Evolutionary conservation across 2,888 invertebrate species (phyloP), one percentile per base, ranked within the genome.

Genomic region (Torymus aiolomorphi): DNA sequence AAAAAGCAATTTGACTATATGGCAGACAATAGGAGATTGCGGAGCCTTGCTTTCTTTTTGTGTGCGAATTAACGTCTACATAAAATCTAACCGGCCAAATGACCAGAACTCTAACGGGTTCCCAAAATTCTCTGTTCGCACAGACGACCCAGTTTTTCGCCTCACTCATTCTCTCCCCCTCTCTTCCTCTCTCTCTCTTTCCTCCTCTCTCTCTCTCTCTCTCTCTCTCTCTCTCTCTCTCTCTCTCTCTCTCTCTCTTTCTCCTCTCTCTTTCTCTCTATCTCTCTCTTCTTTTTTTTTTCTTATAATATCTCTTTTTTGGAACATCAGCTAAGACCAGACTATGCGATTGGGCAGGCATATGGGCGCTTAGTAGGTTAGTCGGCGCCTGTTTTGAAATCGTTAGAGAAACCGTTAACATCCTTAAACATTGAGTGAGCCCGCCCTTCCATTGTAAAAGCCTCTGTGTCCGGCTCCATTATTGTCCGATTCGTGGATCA

Each of bases 351-450:
- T 73, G 75, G 71, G 71, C 82, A 80, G 83, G 82, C 83, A 82
- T 84, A 83, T 83, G n/a, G n/a, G n/a, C n/a, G 83, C 85, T 88
- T 86, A 88, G 87, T 88, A 86, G 88, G 87, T 87, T 87, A 87
- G 85, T 86, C 85, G 86, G 86, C 82, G 84, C 85, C 82, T 76
- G 20, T 20, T 20, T 20, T 81, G 84, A 84, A 84, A 84, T 86
- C 83, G 85, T 85, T 84, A 86, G 84, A 86, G 84, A 81, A 85
- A 86, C 87, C 86, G 86, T 87, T 86, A 31, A 86, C 83, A 82
- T 84, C 84, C 82, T 86, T 80, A 78, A 80, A 84, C 79, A 82
- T 82, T 83, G 61, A 66, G 20, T 66, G 42, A 83, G 80, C 71
- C 81, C 75, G 86, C 86, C 87, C 87, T 86, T 86, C 79, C 86